A percentile compares a stretch with the other conserved stretches of the same genome.
Conservation (phyloP, 2,888 invertebrate genomes). For the Andrena hattorfiana region DNA sequence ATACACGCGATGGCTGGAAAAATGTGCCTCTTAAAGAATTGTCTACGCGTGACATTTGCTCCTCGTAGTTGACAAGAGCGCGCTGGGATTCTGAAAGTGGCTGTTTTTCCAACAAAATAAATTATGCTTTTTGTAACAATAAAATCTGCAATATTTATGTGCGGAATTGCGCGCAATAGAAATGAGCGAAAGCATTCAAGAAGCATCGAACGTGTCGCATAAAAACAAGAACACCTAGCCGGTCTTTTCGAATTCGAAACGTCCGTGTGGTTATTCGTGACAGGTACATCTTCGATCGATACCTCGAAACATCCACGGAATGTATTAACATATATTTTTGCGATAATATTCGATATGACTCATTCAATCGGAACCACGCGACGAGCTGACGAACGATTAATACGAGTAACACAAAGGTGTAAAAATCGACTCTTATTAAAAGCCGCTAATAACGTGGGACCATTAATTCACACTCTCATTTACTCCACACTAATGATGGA, state of each 20-base stretch:
- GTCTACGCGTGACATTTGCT: too few relatives aligned
- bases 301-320: conserved; percentile 58
- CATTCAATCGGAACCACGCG: conserved; percentile 13
- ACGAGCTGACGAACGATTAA: not conserved
- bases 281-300: conserved; percentile 57
- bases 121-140: not conserved
- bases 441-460: too few relatives aligned
- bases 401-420: not conserved
- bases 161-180: not conserved
- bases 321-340: conserved; percentile 55
- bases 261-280: conserved; percentile 50
- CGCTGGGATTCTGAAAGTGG: too few relatives aligned
- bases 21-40: too few relatives aligned
- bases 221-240: conserved; percentile 20
- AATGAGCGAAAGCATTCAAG: not conserved
- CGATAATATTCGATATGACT: conserved; percentile 30
- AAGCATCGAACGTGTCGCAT: not conserved
- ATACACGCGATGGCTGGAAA: not conserved
- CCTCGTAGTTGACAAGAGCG: too few relatives aligned
- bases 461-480: too few relatives aligned
- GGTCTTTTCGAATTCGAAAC: conserved; percentile 50
- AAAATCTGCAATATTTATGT: not conserved
- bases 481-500: not conserved
- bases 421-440: too few relatives aligned
- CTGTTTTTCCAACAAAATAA: too few relatives aligned